A percentile compares a stretch with the other conserved stretches of the same genome.
These are phyloP conservation scores for Drosophila repletoides DNA, from an alignment of 1,140 invertebrate species.

Conservation along the genomic window DNA sequence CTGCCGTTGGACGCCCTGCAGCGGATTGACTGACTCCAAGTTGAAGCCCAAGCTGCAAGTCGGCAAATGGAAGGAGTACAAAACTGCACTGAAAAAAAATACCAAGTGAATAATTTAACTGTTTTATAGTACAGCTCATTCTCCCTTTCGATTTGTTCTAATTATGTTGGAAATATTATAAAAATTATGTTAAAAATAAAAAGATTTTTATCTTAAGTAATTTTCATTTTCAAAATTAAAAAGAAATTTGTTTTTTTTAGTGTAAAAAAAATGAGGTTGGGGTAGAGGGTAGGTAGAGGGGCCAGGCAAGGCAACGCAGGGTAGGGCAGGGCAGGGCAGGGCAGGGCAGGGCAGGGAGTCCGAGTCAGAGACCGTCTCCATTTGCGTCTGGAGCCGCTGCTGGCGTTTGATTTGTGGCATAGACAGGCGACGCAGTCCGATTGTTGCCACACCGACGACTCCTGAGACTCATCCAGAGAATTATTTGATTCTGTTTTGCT, in stretches of 20 bases:
- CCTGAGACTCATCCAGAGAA: conserved; percentile 24
- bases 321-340: not conserved
- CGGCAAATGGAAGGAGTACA: too few relatives aligned
- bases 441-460: conserved; percentile 2
- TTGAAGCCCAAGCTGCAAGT: conserved; percentile 20
- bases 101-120: too few relatives aligned
- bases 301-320: not conserved
- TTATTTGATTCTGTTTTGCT: conserved; percentile 53
- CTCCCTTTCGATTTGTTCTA: too few relatives aligned
- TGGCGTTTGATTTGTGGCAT: conserved; percentile 72
- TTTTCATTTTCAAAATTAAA: too few relatives aligned
- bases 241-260: too few relatives aligned
- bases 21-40: conserved; percentile 43
- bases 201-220: too few relatives aligned
- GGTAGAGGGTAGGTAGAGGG: not conserved
- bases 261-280: too few relatives aligned
- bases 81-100: too few relatives aligned
- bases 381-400: conserved; percentile 33
- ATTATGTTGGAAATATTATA: too few relatives aligned
- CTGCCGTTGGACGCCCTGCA: conserved; percentile 75
- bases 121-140: too few relatives aligned
- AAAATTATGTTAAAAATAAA: too few relatives aligned
- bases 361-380: conserved; percentile 37
- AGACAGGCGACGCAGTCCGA: conserved; percentile 50
- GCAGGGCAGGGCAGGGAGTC: not conserved